Base-by-base conservation (phyloP, 2,888 invertebrate genomes). In the Dryobotodes eremita region DNA sequence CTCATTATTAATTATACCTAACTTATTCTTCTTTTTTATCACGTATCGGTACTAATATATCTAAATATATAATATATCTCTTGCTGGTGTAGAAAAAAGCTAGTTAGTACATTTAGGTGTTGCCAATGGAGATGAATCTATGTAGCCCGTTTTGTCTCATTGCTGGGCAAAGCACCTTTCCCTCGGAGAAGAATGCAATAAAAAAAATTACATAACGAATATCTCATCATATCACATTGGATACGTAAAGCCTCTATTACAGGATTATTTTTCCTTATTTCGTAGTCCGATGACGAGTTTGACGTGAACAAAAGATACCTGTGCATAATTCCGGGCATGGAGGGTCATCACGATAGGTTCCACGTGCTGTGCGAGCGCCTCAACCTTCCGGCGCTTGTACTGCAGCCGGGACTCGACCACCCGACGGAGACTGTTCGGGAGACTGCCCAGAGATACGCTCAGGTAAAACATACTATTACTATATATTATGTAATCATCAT, bases 271-370 rank as follows among this genome's bases (percentile, higher is more conserved):
- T 55, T 55, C 4, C 46, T n/a, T 55, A 55, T n/a, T n/a, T 55
- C 10, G 11, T 55, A 42, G 42, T 42, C 42, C 5, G 42, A 5
- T 42, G 42, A 42, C 42, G 42, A 42, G 42, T 42, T 42, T 42
- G 42, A 42, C 42, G 42, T 42, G 42, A 42, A 42, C 42, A 55
- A 90, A 61, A 85, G 87, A 5, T 91, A 90, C 65, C 79, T 95
- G 48, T 91, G 91, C 79, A 87, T 94, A 62, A 80, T 94, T 23
- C 94, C 95, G 0, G 95, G 95, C 0, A 75, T 94, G 26, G 94
- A 95, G 78, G 94, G 94, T 0, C 91, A 93, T 57, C 84, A 93
- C 62, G 80, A 86, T 31, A 86, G 92, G 46, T 95, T 95, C 88
- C 83, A 77, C 0, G 42, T 53, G 31, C 42, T 71, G 11, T 75